These are phyloP conservation scores for Drosophila rellima DNA, from an alignment of 2,888 invertebrate genomes.

Conservation along the genomic window DNA sequence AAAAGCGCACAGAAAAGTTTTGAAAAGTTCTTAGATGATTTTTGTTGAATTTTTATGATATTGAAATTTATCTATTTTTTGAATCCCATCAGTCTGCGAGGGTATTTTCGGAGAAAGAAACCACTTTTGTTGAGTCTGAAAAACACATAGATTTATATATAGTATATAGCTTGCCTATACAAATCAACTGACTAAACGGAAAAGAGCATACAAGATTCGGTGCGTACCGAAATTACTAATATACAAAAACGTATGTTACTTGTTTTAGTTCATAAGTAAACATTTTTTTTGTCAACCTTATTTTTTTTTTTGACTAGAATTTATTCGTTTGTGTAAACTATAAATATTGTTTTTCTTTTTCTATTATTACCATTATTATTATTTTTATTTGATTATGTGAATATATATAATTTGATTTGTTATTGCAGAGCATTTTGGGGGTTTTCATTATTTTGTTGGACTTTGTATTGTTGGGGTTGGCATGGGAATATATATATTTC, in stretches of 20 bases:
- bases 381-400: conserved; percentile 67
- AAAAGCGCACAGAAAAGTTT: not conserved
- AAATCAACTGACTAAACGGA: conserved; percentile 38
- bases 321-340: conserved; percentile 16
- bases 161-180: conserved; percentile 23
- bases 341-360: conserved; percentile 22
- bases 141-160: conserved; percentile 24
- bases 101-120: not conserved
- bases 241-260: conserved; percentile 19
- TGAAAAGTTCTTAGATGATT: not conserved
- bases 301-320: not conserved
- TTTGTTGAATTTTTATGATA: not conserved
- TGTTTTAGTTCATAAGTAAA: conserved; percentile 33
- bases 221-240: conserved; percentile 38
- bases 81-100: not conserved
- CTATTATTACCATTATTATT: conserved; percentile 24
- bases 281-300: not conserved
- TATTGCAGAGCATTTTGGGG: conserved; percentile 57
- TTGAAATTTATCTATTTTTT: no score
- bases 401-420: conserved; percentile 78
- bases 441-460: conserved; percentile 19
- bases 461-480: conserved; percentile 42
- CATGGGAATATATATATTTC: conserved; percentile 54
- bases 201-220: conserved; percentile 58
- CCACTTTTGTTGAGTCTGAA: conserved; percentile 49